These are phyloP conservation scores for Lethenteron reissneri DNA, from an alignment of 2,113 vertebrate species.

Conservation along the genomic window DNA sequence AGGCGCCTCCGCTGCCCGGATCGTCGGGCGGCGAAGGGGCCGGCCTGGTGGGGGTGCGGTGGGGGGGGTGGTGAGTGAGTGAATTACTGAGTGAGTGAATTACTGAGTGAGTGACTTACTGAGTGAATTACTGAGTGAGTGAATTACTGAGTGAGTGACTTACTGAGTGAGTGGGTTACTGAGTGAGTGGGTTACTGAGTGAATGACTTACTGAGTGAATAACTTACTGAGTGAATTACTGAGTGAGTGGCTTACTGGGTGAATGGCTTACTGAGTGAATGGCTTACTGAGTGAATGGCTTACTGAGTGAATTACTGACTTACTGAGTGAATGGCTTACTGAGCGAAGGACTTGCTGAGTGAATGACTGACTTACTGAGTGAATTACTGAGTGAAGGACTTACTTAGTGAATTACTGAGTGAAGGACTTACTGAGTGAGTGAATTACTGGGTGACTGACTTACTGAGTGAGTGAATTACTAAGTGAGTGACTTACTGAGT, in stretches of 20 bases:
- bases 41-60: too few relatives aligned
- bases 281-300: background rate
- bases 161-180: background rate
- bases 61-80: too few relatives aligned
- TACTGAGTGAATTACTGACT: background rate
- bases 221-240: background rate
- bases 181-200: background rate
- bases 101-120: background rate
- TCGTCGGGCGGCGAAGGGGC: too few relatives aligned
- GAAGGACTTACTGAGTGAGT: background rate
- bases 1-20: too few relatives aligned
- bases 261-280: too few relatives aligned
- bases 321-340: background rate
- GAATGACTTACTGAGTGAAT: background rate
- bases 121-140: background rate
- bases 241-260: background rate
- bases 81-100: too few relatives aligned
- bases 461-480: background rate
- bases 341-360: background rate
- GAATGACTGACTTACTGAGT: background rate
- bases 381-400: background rate
- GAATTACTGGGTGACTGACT: background rate
- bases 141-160: background rate
- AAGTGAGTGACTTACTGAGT: background rate
- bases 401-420: background rate